These are phyloP conservation scores for Fragariocoptes setiger DNA, from an alignment of 1,140 invertebrate genomes.

Conservation along the genomic window DNA sequence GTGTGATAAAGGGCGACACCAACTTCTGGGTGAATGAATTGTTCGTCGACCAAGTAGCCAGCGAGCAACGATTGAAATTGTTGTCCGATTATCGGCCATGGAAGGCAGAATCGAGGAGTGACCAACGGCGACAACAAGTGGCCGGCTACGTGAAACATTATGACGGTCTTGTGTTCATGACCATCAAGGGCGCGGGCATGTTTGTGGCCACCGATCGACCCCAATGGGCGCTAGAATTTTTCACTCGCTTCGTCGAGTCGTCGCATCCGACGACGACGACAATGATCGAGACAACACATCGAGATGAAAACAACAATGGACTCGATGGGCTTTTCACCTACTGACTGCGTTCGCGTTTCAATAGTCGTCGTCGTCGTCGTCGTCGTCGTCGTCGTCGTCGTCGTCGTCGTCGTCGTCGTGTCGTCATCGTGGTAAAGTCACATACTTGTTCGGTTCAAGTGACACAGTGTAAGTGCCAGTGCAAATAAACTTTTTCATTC, in stretches of 20 bases:
- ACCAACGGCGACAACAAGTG: slow-evolving; percentile 15
- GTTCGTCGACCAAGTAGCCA: not conserved
- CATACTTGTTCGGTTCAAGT: no score
- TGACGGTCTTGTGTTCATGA: slow-evolving; percentile 16
- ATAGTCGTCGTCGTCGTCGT: no score
- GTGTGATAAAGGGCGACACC: slow-evolving; percentile 21
- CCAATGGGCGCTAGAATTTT: slow-evolving; percentile 18
- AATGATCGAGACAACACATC: no score
- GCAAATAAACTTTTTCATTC: no score
- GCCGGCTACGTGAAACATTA: slow-evolving; percentile 18
- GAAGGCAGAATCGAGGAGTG: slow-evolving; percentile 12
- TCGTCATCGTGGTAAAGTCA: no score
- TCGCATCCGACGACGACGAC: not conserved
- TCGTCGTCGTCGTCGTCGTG: no score
- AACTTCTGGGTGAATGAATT: slow-evolving; percentile 12
- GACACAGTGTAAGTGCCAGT: no score
- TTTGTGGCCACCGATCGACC: slow-evolving; percentile 25
- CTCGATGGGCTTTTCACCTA: no score
- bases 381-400: no score
- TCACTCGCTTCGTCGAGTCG: slow-evolving; percentile 16
- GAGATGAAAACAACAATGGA: no score
- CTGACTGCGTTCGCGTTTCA: no score
- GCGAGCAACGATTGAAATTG: not conserved
- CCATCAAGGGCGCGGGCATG: slow-evolving; percentile 20
- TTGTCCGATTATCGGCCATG: slow-evolving; percentile 3